These are phyloP conservation scores for Drosophila persimilis DNA, from an alignment of 1,140 invertebrate species.

Conservation along the genomic window DNA sequence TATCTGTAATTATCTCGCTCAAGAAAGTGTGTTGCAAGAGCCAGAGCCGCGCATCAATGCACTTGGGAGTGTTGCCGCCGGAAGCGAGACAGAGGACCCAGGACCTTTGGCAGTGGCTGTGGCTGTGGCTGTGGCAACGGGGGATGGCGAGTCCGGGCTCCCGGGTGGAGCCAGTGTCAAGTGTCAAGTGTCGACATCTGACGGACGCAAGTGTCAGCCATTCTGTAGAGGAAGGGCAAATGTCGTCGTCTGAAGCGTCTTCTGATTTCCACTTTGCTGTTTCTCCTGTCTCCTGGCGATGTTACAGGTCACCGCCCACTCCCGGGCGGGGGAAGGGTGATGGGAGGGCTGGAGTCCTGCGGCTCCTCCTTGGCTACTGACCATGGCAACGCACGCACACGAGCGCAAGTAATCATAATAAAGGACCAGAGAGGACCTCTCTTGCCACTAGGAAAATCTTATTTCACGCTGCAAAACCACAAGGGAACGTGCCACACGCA, in stretches of 20 bases:
- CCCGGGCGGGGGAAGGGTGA: not conserved
- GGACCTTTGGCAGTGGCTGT: slow-evolving; percentile 10
- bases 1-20: not conserved
- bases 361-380: slow-evolving; percentile 36
- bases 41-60: slow-evolving; percentile 48
- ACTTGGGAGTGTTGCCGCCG: slow-evolving; percentile 37
- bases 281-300: slow-evolving; percentile 43
- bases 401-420: slow-evolving; percentile 80
- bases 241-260: not conserved
- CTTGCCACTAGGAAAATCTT: slow-evolving; percentile 67
- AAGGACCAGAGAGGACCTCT: slow-evolving; percentile 44
- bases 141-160: not conserved
- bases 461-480: slow-evolving; percentile 78
- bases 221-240: slow-evolving; percentile 41
- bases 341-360: slow-evolving; percentile 18
- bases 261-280: slow-evolving; percentile 2
- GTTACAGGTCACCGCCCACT: slow-evolving; percentile 65
- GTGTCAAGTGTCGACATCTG: slow-evolving; percentile 72
- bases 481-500: slow-evolving; percentile 71
- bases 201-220: slow-evolving; percentile 72
- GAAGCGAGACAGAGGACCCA: slow-evolving; percentile 9
- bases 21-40: slow-evolving; percentile 13
- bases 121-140: not conserved
- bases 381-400: slow-evolving; percentile 76
- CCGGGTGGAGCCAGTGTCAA: slow-evolving; percentile 37